Base-by-base conservation (phyloP, 2,888 invertebrate genomes). In the Eristalinus sepulchralis region DNA sequence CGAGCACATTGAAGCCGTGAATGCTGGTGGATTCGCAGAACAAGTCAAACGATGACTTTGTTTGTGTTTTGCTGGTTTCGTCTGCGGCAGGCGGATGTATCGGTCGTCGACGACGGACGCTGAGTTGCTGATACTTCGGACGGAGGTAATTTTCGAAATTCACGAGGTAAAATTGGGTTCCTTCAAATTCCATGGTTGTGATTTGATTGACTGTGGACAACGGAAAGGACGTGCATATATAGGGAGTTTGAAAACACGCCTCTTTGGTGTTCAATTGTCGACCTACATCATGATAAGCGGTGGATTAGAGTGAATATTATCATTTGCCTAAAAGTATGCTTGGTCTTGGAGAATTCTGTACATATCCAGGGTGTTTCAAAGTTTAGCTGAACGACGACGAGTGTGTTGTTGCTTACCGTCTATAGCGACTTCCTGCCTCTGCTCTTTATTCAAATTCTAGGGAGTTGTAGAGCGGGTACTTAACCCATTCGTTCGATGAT, bases 11-110 rank as follows among this genome's bases (percentile, higher is more conserved):
- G 68, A 91, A 90, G 0, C 91, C 91, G 83, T 91, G 91, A 13
- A 91, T 90, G 76, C 91, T 91, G 9, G 91, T 89, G 88, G 91
- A 88, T 78, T 91, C 91, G 34, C 91, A 91, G 55, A 91, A 91
- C 78, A 91, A 90, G 63, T 91, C 91, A 39, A 91, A 91, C 0
- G 76, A 47, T 0, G 84, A 36, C 2, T 67, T 63, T 13, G 72
- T 36, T n/a, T 67, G 13, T 0, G 2, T 8, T 10, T 39, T 39
- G 11, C 10, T 0, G 3, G 20, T n/a, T 9, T 39, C n/a, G 1
- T 0, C 66, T 73, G 2, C 24, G n/a, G 1, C 10, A 1, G 47
- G 17, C 1, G 47, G 8, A 17, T 47, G 47, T 8, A 47, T 47
- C 1, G 47, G 8, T 5, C 47, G 47, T 17, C 47, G 47, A 47